phyloP scores from a whole-genome alignment of 2,113 vertebrate species.

The Nematolebias whitei region DNA sequence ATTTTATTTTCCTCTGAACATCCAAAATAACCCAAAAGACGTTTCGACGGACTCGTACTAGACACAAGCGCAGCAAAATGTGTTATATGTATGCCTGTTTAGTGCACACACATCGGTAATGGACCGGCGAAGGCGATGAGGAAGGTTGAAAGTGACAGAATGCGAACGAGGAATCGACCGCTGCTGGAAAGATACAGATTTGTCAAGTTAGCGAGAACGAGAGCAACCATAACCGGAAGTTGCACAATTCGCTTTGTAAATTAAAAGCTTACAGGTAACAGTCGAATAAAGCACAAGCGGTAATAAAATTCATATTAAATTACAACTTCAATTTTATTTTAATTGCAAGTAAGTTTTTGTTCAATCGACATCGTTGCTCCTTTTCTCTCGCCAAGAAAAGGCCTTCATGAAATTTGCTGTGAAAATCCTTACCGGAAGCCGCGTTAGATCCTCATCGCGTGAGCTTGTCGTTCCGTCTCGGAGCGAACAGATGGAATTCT shows the following conservation, averaged over 20 bases:
- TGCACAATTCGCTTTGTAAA: fast-evolving
- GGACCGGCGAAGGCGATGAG: neutral
- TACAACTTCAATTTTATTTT: neutral
- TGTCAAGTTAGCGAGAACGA: conserved; percentile 16
- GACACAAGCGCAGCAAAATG: fast-evolving
- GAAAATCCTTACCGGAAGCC: conserved; percentile 30
- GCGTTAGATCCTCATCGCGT: fast-evolving
- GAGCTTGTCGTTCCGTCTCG: conserved; percentile 28
- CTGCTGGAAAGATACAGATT: conserved; percentile 67
- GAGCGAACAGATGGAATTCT: conserved; percentile 68
- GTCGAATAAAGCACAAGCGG: fast-evolving
- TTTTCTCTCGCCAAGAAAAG: fast-evolving
- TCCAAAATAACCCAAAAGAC: fast-evolving
- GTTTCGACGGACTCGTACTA: fast-evolving
- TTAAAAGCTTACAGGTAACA: neutral
- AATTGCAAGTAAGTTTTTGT: neutral
- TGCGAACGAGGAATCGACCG: conserved; percentile 36
- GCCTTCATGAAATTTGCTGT: neutral
- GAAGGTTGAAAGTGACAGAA: neutral
- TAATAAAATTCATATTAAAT: neutral
- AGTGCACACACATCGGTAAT: fast-evolving
- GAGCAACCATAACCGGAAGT: conserved; percentile 15
- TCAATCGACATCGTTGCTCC: fast-evolving
- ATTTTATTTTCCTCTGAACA: fast-evolving
- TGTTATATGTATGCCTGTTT: fast-evolving